These are phyloP conservation scores for Acyrthosiphon pisum DNA, from an alignment of 1,140 invertebrate genomes.

Conservation along the genomic window DNA sequence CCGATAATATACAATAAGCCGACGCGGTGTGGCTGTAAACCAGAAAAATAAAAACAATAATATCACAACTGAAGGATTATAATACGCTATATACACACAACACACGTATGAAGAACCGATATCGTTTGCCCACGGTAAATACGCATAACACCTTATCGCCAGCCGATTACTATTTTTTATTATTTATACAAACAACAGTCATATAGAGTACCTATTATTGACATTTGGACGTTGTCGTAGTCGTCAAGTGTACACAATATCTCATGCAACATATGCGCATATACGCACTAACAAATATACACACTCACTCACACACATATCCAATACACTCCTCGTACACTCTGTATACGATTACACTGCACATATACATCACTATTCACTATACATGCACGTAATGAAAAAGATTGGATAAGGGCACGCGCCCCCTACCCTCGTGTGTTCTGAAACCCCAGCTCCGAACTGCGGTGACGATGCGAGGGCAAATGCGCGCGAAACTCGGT, in stretches of 20 bases:
- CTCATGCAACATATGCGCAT: neutral
- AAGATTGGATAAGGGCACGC: neutral
- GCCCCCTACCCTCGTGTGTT: neutral
- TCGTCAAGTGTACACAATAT: conserved; percentile 16
- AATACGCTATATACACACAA: neutral
- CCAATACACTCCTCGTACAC: too few relatives aligned
- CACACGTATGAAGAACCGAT: neutral
- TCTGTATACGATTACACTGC: neutral
- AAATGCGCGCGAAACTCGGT: neutral
- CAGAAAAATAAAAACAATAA: conserved; percentile 25
- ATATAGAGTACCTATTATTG: neutral
- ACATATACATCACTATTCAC: too few relatives aligned
- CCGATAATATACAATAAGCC: neutral
- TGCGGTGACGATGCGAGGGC: neutral
- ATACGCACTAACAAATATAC: neutral
- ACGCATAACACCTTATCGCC: conserved; percentile 12
- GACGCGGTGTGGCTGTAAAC: neutral
- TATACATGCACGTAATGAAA: neutral
- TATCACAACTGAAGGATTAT: neutral
- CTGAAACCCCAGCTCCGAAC: neutral
- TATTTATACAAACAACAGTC: conserved; percentile 28
- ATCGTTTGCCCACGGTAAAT: conserved; percentile 26
- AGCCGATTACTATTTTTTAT: conserved; percentile 15
- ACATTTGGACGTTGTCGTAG: conserved; percentile 34
- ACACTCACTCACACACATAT: neutral